Evolutionary conservation across 2,888 invertebrate genomes (phyloP), one percentile per base, ranked within the genome.

Genomic region (Dynastes hyllus): DNA sequence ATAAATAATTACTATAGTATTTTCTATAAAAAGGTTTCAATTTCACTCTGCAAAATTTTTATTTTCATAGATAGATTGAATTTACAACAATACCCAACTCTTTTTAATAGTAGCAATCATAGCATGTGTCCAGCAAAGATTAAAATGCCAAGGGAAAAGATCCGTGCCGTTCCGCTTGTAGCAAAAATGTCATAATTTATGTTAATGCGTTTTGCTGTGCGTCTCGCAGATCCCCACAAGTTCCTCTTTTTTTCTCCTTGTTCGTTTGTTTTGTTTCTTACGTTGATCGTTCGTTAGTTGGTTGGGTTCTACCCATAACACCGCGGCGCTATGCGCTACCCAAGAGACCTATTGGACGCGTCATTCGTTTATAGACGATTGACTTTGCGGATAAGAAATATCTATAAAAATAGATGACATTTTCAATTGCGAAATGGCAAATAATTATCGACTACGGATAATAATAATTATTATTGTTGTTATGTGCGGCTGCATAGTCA

Each of bases 351-450:
- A 45, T 45, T 58, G 53, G n/a, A 53, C 53, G n/a, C 53, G 53
- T 53, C 53, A 58, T 22, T 16, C 4, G 5, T 16, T 58, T 22
- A 22, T 13, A 3, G 11, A 29, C 22, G 22, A 29, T 27, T 11
- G 32, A 29, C 27, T 11, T 4, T 9, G 32, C 63, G 63, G 63
- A 63, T 63, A 63, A 32, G 27, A 37, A 37, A 37, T 63, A 63
- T 63, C 63, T 27, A 69, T 69, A 69, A 69, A 69, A 69, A 69
- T 69, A 51, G 69, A 69, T 69, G 69, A 69, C 69, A 69, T 69
- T 69, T 69, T 69, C 69, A 69, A 69, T 69, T 69, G 69, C 51
- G 51, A 51, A 69, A 69, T 29, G 51, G 69, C 51, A 51, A 69
- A 51, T 69, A 69, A 69, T 69, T 69, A 69, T 69, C 22, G 27